Percentiles rank a stretch among this genome's conserved stretches.
Conservation (phyloP, 2,797 vertebrate species). For the Carapus acus region DNA sequence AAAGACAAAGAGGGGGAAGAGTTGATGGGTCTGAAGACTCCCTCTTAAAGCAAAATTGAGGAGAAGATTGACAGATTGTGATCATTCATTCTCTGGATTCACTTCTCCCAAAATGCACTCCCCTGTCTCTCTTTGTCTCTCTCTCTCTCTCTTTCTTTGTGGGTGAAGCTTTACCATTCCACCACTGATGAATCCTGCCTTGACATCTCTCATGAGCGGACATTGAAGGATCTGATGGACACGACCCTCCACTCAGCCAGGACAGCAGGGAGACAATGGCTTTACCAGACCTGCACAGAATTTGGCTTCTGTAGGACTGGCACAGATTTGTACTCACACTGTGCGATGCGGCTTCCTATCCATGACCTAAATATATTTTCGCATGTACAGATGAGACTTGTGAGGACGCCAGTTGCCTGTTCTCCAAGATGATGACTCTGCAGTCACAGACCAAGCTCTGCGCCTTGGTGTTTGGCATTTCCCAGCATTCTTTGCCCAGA, state of each 20-base stretch:
- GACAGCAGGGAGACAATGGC: constrained; percentile 74
- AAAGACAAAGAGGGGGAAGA: no score
- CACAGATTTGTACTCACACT: constrained; percentile 15
- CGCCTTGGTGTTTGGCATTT: constrained; percentile 70
- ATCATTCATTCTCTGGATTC: no score
- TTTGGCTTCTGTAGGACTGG: constrained; percentile 81
- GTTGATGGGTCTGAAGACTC: no score
- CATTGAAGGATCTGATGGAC: constrained; percentile 64
- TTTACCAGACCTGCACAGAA: constrained; percentile 83
- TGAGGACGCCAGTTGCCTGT: constrained; percentile 73
- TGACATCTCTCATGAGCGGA: constrained; percentile 64
- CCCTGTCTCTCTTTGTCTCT: not conserved
- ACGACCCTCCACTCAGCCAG: constrained; percentile 44
- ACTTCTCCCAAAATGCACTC: no score
- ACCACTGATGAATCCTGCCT: constrained; percentile 60
- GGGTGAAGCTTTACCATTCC: constrained; percentile 61
- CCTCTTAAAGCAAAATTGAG: no score
- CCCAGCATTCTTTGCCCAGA: constrained; percentile 52
- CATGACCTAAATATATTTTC: constrained; percentile 6
- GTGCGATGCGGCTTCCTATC: not conserved
- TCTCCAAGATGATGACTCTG: constrained; percentile 71
- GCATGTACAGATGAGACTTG: constrained; percentile 68
- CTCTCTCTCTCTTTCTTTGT: constrained; percentile 14
- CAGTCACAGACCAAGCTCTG: constrained; percentile 68
- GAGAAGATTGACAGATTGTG: no score